phyloP scores from a whole-genome alignment of 2,797 vertebrate genomes.

The Notolabrus celidotus region DNA sequence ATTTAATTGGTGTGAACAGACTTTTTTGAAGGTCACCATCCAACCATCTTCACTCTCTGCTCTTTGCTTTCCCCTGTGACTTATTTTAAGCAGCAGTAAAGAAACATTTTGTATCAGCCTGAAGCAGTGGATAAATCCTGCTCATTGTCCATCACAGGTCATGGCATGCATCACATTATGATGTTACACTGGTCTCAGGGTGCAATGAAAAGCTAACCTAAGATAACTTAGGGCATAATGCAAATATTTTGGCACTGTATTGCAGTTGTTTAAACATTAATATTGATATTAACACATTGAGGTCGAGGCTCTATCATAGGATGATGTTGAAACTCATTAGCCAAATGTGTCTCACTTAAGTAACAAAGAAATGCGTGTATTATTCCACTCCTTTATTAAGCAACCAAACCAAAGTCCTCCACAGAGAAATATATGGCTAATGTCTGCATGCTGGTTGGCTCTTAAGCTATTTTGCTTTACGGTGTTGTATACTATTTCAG shows the following conservation, averaged over 20 bases:
- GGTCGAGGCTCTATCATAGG: background rate
- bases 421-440: background rate
- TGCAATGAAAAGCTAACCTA: slow-evolving; percentile 17
- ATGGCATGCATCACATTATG: background rate
- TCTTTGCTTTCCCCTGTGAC: background rate
- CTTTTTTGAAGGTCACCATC: background rate
- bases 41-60: slow-evolving; percentile 3
- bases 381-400: too few relatives aligned
- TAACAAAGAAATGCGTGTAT: background rate
- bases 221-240: slow-evolving; percentile 2
- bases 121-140: slow-evolving; percentile 14
- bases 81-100: slow-evolving; percentile 6
- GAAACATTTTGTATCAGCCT: background rate
- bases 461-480: too few relatives aligned
- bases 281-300: background rate
- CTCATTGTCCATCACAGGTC: slow-evolving; percentile 22
- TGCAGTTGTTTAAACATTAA: background rate
- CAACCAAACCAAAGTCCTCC: too few relatives aligned
- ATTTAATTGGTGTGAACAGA: background rate
- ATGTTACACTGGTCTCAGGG: background rate
- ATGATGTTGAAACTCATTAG: background rate
- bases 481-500: background rate
- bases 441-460: background rate
- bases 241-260: background rate
- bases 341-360: background rate